Conservation (phyloP, 2,888 invertebrate species). For the Poecilobothrus nobilitatus region DNA sequence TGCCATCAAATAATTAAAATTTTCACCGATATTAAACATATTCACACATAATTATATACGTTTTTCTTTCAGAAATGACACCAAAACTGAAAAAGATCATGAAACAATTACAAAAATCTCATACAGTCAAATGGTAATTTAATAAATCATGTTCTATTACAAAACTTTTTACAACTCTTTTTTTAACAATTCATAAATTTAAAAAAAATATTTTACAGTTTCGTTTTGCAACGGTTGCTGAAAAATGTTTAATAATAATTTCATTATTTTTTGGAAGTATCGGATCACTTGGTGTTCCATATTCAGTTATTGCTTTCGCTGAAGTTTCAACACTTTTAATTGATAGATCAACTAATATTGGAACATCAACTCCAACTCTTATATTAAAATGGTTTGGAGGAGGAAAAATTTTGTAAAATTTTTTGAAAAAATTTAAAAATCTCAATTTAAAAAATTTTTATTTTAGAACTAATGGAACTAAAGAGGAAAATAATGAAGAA, state of each 20-base stretch:
- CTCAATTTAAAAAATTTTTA: not conserved
- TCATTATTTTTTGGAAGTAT: constrained; percentile 49
- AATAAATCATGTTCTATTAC: not conserved
- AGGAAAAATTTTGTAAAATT: constrained; percentile 49
- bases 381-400: constrained; percentile 51
- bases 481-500: constrained; percentile 46
- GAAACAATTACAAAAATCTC: not conserved
- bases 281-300: constrained; percentile 52
- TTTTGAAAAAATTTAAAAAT: not conserved
- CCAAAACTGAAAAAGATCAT: not conserved
- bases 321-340: constrained; percentile 56
- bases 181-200: not conserved
- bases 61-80: not conserved
- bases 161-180: not conserved
- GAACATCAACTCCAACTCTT: constrained; percentile 47
- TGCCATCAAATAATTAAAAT: too few species aligned
- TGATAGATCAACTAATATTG: constrained; percentile 48
- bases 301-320: constrained; percentile 56
- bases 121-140: not conserved
- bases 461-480: constrained; percentile 42
- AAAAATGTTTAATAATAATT: constrained; percentile 44
- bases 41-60: too few species aligned
- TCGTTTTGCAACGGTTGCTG: constrained; percentile 50
- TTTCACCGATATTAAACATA: too few species aligned
- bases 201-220: constrained; percentile 29